Evolutionary conservation across 2,797 vertebrate species (phyloP).

Genomic region (Sebastes kiyomatsui): DNA sequence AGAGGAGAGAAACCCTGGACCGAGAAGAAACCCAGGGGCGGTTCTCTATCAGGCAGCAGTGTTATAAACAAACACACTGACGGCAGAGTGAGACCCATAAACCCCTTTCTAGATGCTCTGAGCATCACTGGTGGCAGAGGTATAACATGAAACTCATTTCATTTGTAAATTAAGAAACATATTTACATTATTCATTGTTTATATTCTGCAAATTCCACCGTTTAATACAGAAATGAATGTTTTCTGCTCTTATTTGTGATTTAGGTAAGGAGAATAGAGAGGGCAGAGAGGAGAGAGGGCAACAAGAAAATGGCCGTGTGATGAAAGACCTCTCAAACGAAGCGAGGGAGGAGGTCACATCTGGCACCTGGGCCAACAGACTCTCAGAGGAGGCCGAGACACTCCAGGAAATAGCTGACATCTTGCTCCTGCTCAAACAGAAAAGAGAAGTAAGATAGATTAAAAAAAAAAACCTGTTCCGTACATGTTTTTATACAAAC

Average conservation of each 20-base stretch:
- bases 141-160: slow-evolving; percentile 15
- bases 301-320: slow-evolving; percentile 16
- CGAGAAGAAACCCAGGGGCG: slow-evolving; percentile 29
- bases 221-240: not conserved
- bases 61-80: slow-evolving; percentile 3
- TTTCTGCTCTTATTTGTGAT: slow-evolving; percentile 8
- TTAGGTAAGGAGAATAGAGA: slow-evolving; percentile 8
- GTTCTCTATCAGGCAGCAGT: slow-evolving; percentile 9
- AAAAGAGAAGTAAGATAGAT: not conserved
- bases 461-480: slow-evolving; percentile 6
- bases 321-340: slow-evolving; percentile 14
- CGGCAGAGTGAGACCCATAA: slow-evolving; percentile 6
- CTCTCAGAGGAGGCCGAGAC: slow-evolving; percentile 56
- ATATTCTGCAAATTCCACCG: not conserved
- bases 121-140: slow-evolving; percentile 36
- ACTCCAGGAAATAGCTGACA: slow-evolving; percentile 71
- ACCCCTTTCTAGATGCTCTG: not conserved
- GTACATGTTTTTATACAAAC: not conserved
- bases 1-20: slow-evolving; percentile 38
- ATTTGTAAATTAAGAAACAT: not conserved
- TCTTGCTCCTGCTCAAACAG: slow-evolving; percentile 74
- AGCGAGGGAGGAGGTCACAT: slow-evolving; percentile 31
- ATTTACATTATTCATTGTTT: not conserved
- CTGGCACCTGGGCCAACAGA: slow-evolving; percentile 18
- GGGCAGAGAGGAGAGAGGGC: slow-evolving; percentile 26